A percentile compares a stretch with the other conserved stretches of the same genome.
These are phyloP conservation scores for Spatula versicolor DNA, from an alignment of 2,797 vertebrate genomes.

Conservation along the genomic window DNA sequence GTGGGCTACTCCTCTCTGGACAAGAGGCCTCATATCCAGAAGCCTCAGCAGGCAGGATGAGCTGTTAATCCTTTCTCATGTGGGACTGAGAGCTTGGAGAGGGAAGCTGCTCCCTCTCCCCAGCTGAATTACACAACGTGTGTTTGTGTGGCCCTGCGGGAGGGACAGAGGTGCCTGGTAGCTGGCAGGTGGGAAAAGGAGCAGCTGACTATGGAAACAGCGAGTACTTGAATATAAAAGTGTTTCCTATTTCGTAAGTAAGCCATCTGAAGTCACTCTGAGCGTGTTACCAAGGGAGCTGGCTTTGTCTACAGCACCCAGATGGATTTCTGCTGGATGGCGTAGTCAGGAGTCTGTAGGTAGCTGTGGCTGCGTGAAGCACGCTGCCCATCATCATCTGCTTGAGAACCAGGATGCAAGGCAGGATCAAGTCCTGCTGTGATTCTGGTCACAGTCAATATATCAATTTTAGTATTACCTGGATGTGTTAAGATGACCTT, in stretches of 20 bases:
- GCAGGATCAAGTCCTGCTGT: not conserved
- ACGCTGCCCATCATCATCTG: not conserved
- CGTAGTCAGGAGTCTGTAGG: not conserved
- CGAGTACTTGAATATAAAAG: fast-evolving
- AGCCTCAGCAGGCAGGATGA: not conserved
- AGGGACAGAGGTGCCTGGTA: not conserved
- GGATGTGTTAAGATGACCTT: not conserved
- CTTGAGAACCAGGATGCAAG: not conserved
- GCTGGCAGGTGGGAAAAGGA: not conserved
- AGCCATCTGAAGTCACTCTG: not conserved
- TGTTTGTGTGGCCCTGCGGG: not conserved
- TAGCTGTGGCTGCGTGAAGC: not conserved
- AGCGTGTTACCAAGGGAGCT: not conserved
- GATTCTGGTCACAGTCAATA: not conserved
- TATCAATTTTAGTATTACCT: not conserved
- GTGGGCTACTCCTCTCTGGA: not conserved
- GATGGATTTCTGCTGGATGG: fast-evolving
- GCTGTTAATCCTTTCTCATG: fast-evolving
- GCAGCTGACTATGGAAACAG: not conserved
- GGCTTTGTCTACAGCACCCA: not conserved
- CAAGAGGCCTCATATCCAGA: no score
- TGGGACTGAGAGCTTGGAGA: not conserved
- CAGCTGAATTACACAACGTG: fast-evolving
- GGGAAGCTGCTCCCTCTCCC: not conserved
- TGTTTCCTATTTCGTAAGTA: not conserved